These are phyloP conservation scores for Bombus pascuorum DNA, from an alignment of 1,140 invertebrate genomes.

Conservation along the genomic window DNA sequence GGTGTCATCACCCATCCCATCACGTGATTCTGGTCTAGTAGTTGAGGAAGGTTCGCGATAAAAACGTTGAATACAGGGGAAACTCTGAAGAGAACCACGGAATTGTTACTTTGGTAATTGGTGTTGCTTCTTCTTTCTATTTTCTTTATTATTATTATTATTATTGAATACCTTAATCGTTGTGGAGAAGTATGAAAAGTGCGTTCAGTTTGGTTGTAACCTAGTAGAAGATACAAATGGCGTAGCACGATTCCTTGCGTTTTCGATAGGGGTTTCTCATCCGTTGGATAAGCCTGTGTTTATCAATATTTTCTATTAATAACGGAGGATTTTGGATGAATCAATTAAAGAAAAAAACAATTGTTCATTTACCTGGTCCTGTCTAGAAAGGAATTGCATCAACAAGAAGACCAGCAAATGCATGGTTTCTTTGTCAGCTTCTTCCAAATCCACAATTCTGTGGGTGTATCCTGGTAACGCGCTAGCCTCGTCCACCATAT, in stretches of 20 bases:
- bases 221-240: conserved; percentile 96
- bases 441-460: conserved; percentile 95
- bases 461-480: conserved; percentile 87
- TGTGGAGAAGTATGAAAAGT: conserved; percentile 95
- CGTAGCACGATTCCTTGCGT: conserved; percentile 94
- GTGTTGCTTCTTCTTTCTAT: no score
- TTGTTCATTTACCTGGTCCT: conserved; percentile 85
- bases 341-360: neutral
- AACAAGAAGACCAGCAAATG: conserved; percentile 97
- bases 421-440: conserved; percentile 97
- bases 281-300: conserved; percentile 89
- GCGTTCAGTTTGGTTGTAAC: conserved; percentile 96
- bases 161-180: conserved; percentile 87
- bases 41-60: conserved; percentile 94
- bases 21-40: conserved; percentile 96
- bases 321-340: neutral
- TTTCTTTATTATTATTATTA: no score
- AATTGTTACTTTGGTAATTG: neutral
- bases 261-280: conserved; percentile 91
- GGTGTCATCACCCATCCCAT: conserved; percentile 94
- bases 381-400: conserved; percentile 95
- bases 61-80: conserved; percentile 98
- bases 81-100: conserved; percentile 83
- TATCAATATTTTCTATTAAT: neutral
- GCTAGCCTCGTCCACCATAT: conserved; percentile 86